Evolutionary conservation across 2,797 vertebrate species (phyloP).

Genomic region (Siniperca undulata): DNA sequence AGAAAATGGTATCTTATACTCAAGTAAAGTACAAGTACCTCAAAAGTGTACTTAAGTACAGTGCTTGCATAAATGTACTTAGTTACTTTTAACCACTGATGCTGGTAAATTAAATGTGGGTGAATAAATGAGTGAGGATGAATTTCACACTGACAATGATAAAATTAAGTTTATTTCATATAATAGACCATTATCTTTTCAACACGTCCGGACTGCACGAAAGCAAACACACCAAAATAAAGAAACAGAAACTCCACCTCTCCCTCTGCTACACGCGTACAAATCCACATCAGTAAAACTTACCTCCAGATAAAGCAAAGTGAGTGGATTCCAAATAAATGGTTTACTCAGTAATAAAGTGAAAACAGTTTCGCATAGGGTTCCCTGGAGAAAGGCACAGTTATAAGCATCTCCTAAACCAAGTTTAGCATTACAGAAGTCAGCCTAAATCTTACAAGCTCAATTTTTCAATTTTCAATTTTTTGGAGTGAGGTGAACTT

Average conservation of each 20-base stretch:
- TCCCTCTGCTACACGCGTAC: slow-evolving; percentile 50
- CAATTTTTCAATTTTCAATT: background rate
- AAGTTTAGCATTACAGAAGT: slow-evolving; percentile 28
- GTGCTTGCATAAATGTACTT: background rate
- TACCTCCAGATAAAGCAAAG: slow-evolving; percentile 47
- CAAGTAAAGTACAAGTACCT: background rate
- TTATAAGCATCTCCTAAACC: slow-evolving; percentile 40
- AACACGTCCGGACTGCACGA: slow-evolving; percentile 77
- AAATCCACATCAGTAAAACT: slow-evolving; percentile 66
- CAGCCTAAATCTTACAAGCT: slow-evolving; percentile 9
- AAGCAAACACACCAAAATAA: slow-evolving; percentile 79
- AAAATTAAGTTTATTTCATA: slow-evolving; percentile 89
- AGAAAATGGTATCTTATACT: background rate
- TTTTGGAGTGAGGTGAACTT: slow-evolving; percentile 35
- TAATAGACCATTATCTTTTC: slow-evolving; percentile 84
- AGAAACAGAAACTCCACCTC: slow-evolving; percentile 55
- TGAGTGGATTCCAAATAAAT: slow-evolving; percentile 48
- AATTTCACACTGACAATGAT: slow-evolving; percentile 56
- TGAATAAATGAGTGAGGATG: slow-evolving; percentile 4
- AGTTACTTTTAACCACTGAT: background rate
- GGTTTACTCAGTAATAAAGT: slow-evolving; percentile 50
- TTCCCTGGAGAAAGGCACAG: slow-evolving; percentile 66
- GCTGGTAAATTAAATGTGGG: background rate
- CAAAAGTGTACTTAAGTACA: background rate
- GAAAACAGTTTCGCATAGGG: slow-evolving; percentile 69